A percentile compares a stretch with the other conserved stretches of the same genome.
phyloP scores from a whole-genome alignment of 2,888 invertebrate genomes.

The Drosophila emarginata region DNA sequence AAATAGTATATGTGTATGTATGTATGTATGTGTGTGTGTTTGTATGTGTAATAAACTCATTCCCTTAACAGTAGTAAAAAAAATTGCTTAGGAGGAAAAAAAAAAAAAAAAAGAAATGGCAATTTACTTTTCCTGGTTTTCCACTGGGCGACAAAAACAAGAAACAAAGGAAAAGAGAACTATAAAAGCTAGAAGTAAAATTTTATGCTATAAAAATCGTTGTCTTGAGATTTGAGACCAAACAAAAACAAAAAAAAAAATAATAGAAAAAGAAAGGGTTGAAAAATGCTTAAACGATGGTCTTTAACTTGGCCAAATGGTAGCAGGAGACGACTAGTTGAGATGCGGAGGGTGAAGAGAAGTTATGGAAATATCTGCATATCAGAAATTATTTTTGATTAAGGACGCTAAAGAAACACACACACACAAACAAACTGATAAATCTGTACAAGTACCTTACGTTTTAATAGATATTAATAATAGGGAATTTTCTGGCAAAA shows the following conservation, averaged over 20 bases:
- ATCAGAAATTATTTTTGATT: background rate
- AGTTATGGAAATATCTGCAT: too few species aligned
- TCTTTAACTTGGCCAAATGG: background rate
- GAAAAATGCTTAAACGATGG: background rate
- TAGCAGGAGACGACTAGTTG: background rate
- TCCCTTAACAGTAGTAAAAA: constrained; percentile 55
- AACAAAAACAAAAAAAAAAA: constrained; percentile 4
- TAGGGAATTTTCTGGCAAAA: constrained; percentile 21
- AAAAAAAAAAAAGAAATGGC: constrained; percentile 64
- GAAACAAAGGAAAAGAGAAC: constrained; percentile 27
- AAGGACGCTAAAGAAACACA: background rate
- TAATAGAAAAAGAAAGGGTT: constrained; percentile 20
- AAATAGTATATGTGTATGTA: background rate
- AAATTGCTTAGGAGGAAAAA: constrained; percentile 70
- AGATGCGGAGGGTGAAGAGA: background rate
- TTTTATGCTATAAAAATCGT: constrained; percentile 73
- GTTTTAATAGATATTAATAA: constrained; percentile 1
- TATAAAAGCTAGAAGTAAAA: constrained; percentile 66
- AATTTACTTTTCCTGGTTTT: constrained; percentile 57
- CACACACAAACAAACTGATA: too few species aligned
- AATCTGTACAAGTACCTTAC: background rate
- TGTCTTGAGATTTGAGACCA: constrained; percentile 67
- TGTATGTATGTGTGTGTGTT: background rate
- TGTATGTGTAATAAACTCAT: constrained; percentile 2
- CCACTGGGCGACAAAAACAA: constrained; percentile 43